Evolutionary conservation across 2,113 vertebrate genomes (phyloP).

Genomic region (Mobula hypostoma): DNA sequence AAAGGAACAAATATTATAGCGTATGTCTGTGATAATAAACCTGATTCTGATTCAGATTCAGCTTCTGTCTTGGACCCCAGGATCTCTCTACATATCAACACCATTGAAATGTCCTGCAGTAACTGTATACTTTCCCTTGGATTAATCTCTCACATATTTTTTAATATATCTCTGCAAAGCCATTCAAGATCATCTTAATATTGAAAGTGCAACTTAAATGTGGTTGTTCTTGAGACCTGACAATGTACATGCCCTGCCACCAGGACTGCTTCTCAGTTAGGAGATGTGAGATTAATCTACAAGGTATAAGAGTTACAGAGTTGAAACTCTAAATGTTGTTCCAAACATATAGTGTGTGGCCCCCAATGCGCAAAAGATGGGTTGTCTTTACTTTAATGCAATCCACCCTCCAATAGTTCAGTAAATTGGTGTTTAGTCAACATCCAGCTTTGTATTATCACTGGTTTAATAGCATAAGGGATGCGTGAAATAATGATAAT

Average conservation of each 20-base stretch:
- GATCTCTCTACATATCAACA: too few species aligned
- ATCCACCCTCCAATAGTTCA: background rate
- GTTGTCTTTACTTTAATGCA: background rate
- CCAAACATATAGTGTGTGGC: background rate
- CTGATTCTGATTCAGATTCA: too few species aligned
- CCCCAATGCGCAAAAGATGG: background rate
- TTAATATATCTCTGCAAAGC: background rate
- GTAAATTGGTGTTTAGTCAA: slow-evolving; percentile 4
- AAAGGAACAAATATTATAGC: too few species aligned
- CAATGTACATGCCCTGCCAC: background rate
- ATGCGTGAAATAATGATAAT: background rate
- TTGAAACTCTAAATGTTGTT: background rate
- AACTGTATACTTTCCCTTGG: background rate
- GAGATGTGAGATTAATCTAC: background rate
- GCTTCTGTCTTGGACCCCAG: too few species aligned
- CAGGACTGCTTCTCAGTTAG: background rate
- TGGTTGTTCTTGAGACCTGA: background rate
- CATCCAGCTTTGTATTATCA: background rate
- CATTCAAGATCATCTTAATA: background rate
- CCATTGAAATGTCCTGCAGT: too few species aligned
- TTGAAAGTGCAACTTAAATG: background rate
- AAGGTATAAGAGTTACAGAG: background rate
- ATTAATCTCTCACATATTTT: background rate
- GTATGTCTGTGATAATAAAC: too few species aligned
- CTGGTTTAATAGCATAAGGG: background rate